Conservation (phyloP, 2,888 invertebrate species). For the Tethea ocularis region DNA sequence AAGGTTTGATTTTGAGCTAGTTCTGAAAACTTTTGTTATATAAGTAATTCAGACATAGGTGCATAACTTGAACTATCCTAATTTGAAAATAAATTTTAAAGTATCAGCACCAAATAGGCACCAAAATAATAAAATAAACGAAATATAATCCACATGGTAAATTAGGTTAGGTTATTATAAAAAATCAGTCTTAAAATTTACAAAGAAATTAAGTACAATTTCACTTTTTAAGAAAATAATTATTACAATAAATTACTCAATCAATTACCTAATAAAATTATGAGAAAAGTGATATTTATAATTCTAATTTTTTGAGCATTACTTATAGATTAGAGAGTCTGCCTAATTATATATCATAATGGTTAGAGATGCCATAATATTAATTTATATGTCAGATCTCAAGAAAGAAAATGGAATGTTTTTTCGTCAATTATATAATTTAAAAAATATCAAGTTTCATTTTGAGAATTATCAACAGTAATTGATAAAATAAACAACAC, state of each 20-base stretch:
- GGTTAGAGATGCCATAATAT: background rate
- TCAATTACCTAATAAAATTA: background rate
- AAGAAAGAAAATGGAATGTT: conserved; percentile 57
- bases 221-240: background rate
- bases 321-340: background rate
- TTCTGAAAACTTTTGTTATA: too few relatives aligned
- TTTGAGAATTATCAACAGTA: too few relatives aligned
- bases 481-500: background rate
- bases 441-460: background rate
- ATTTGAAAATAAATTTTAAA: background rate
- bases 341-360: background rate
- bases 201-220: conserved; percentile 37
- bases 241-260: background rate
- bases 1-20: too few relatives aligned
- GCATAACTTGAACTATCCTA: background rate
- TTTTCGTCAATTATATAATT: background rate
- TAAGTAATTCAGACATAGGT: background rate
- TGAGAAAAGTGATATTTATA: background rate
- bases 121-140: conserved; percentile 15
- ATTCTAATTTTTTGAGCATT: background rate
- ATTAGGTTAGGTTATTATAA: conserved; percentile 29
- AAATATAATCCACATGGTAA: conserved; percentile 18
- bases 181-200: conserved; percentile 60
- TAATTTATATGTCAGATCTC: background rate
- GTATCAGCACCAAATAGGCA: background rate